Percentiles rank a stretch among this genome's conserved stretches.
Conservation (phyloP, 1,140 invertebrate genomes). For the Drosophila miranda region DNA sequence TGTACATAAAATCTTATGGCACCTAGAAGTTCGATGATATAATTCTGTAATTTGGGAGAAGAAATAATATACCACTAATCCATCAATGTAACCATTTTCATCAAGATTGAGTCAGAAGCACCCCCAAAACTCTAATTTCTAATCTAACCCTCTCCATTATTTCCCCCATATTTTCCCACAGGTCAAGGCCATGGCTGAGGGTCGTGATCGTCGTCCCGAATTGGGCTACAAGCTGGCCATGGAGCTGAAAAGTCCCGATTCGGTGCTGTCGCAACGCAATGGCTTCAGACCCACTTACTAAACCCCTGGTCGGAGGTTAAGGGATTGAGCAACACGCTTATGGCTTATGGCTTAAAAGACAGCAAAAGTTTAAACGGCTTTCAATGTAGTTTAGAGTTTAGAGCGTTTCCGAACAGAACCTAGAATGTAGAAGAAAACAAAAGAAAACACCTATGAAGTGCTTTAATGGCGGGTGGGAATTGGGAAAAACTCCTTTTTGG, state of each 20-base stretch:
- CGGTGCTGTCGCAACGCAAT: constrained; percentile 78
- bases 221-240: constrained; percentile 93
- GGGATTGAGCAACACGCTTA: constrained; percentile 35
- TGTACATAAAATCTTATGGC: too few relatives aligned
- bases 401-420: constrained; percentile 32
- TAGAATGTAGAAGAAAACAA: constrained; percentile 2
- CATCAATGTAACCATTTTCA: too few relatives aligned
- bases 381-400: constrained; percentile 43
- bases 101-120: too few relatives aligned
- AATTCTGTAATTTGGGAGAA: too few relatives aligned
- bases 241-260: constrained; percentile 87
- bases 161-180: constrained; percentile 66
- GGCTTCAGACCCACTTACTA: constrained; percentile 66
- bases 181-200: constrained; percentile 93
- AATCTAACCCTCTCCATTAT: background rate
- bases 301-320: background rate
- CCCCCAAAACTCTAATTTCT: too few relatives aligned
- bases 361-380: constrained; percentile 38
- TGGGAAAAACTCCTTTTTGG: constrained; percentile 39
- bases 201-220: constrained; percentile 92
- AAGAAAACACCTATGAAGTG: constrained; percentile 44
- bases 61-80: too few relatives aligned
- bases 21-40: too few relatives aligned
- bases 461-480: constrained; percentile 60
- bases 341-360: constrained; percentile 24